A percentile compares a stretch with the other conserved stretches of the same genome.
Conservation (phyloP, 2,888 invertebrate species). For the Brenthis daphne region DNA sequence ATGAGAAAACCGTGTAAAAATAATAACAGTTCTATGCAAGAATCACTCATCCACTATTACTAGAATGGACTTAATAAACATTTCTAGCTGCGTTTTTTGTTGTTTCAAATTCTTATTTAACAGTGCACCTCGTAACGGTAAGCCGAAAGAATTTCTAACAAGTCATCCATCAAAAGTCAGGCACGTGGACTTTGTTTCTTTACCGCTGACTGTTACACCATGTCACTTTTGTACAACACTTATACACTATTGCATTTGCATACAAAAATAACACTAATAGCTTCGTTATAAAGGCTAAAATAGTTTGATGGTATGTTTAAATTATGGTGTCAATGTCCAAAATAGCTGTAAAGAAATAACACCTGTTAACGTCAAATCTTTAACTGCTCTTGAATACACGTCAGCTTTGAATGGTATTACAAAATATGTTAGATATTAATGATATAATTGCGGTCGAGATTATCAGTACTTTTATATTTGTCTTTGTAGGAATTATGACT, state of each 20-base stretch:
- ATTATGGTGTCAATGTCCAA: conserved; percentile 28
- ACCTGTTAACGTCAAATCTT: conserved; percentile 47
- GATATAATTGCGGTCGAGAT: not conserved
- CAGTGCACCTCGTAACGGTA: conserved; percentile 14
- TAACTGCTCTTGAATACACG: conserved; percentile 28
- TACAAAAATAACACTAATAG: conserved; percentile 15
- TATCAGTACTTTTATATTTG: too few species aligned
- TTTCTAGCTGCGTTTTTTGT: conserved; percentile 13
- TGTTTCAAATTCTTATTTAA: conserved; percentile 13
- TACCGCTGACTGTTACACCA: conserved; percentile 29
- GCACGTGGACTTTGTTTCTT: conserved; percentile 37
- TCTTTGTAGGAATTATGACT: too few species aligned
- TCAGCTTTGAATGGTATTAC: conserved; percentile 31
- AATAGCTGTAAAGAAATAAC: conserved; percentile 46
- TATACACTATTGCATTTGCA: not conserved
- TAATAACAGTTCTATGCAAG: not conserved
- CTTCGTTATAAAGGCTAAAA: conserved; percentile 8
- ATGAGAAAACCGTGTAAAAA: too few species aligned
- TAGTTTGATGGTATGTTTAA: not conserved
- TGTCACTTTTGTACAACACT: conserved; percentile 29
- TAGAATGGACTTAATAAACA: conserved; percentile 6
- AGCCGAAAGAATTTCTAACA: conserved; percentile 32
- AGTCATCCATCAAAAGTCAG: conserved; percentile 38
- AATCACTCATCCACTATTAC: not conserved
- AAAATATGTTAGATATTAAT: conserved; percentile 40